Percentiles rank a stretch among this genome's conserved stretches.
Evolutionary conservation across 2,888 invertebrate genomes (phyloP).

Genomic region (Platycheirus rosarum): DNA sequence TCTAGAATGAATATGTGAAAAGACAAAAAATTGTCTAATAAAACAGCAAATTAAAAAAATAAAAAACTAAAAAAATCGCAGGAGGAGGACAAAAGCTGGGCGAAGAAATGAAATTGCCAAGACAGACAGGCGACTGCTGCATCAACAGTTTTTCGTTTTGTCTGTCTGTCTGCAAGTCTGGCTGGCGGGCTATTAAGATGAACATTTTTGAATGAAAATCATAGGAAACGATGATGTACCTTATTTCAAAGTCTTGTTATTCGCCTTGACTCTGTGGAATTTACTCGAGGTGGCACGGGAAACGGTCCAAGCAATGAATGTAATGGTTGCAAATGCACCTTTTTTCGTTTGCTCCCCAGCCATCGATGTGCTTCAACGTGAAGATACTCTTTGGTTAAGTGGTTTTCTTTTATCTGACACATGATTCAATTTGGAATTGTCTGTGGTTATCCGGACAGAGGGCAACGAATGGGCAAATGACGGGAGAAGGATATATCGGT

Average conservation of each 20-base stretch:
- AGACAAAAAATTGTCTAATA: conserved; percentile 57
- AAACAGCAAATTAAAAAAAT: conserved; percentile 29
- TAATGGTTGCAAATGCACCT: conserved; percentile 34
- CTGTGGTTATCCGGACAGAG: conserved; percentile 23
- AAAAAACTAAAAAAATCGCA: background rate
- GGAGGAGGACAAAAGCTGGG: conserved; percentile 28
- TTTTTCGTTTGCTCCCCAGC: conserved; percentile 5
- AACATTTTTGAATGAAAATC: conserved; percentile 52
- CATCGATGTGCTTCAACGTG: conserved; percentile 36
- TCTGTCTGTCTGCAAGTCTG: conserved; percentile 28
- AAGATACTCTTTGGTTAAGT: conserved; percentile 68
- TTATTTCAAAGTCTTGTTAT: conserved; percentile 61
- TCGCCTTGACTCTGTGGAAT: conserved; percentile 40
- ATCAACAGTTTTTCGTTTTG: conserved; percentile 67
- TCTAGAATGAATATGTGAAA: conserved; percentile 53
- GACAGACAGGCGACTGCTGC: conserved; percentile 74
- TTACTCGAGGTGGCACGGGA: conserved; percentile 22
- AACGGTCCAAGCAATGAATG: conserved; percentile 46
- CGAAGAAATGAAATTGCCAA: conserved; percentile 56
- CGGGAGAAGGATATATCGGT: background rate
- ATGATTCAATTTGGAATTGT: conserved; percentile 63
- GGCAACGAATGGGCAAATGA: background rate
- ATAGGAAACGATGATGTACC: conserved; percentile 50
- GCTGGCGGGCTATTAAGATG: background rate
- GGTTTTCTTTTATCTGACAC: conserved; percentile 70